Conservation (phyloP, 2,113 vertebrate species). For the Ophiodon elongatus region DNA sequence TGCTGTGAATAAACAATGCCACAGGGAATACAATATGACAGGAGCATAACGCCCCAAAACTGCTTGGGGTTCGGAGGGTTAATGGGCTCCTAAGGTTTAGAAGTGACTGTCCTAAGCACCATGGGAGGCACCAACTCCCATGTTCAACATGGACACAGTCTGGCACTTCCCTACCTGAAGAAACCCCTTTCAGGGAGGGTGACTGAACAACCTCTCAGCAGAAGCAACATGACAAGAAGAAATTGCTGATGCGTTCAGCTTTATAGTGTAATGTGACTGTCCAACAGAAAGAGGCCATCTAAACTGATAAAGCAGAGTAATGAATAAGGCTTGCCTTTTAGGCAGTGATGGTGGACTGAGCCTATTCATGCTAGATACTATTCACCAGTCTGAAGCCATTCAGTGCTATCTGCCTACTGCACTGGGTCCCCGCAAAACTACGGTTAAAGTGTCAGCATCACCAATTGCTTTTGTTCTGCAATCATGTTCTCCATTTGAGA, state of each 20-base stretch:
- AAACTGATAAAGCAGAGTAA: neutral
- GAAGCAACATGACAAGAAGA: conserved; percentile 37
- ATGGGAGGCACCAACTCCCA: neutral
- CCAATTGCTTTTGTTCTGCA: neutral
- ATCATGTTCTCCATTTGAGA: neutral
- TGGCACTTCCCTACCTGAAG: conserved; percentile 6
- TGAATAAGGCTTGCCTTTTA: neutral
- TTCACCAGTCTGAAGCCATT: conserved; percentile 17
- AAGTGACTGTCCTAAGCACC: conserved; percentile 3
- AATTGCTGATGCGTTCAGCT: conserved; percentile 41
- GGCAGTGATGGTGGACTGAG: neutral
- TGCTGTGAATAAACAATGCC: neutral
- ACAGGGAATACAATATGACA: no score
- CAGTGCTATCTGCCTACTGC: neutral
- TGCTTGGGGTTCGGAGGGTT: neutral
- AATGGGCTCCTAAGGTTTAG: conserved; percentile 11
- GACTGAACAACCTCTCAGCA: neutral
- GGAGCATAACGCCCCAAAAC: neutral
- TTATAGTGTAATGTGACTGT: conserved; percentile 13
- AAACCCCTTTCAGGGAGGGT: conserved; percentile 11
- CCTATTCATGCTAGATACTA: neutral
- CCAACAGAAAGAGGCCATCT: neutral
- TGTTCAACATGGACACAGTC: neutral
- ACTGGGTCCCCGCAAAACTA: neutral
- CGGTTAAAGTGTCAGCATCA: neutral